Evolutionary conservation across 2,888 invertebrate genomes (phyloP).

Genomic region (Watsonalla cultraria): DNA sequence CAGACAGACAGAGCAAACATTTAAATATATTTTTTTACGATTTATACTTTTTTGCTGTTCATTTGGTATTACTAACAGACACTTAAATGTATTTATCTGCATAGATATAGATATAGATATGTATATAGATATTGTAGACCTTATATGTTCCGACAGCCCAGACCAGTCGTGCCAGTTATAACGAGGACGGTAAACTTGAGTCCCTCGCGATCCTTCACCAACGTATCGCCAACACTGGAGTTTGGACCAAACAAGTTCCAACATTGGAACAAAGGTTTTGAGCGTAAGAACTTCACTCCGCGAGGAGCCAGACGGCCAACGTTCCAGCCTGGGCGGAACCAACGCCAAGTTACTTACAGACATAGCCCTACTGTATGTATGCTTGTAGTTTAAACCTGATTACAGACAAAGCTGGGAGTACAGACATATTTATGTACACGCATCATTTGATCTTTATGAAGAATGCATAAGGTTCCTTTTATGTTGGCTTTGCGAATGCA

Average conservation of each 20-base stretch:
- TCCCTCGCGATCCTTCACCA: slow-evolving; percentile 3
- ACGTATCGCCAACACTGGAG: neutral
- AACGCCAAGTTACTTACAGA: slow-evolving; percentile 20
- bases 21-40: too few species aligned
- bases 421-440: neutral
- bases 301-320: neutral
- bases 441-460: too few species aligned
- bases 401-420: neutral
- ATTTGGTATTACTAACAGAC: too few species aligned
- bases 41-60: too few species aligned
- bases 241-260: neutral
- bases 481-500: too few species aligned
- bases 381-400: neutral
- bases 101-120: too few species aligned
- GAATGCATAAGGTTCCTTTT: too few species aligned
- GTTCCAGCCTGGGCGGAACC: slow-evolving; percentile 4
- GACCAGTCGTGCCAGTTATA: slow-evolving; percentile 22
- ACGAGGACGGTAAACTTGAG: slow-evolving; percentile 30
- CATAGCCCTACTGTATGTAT: slow-evolving; percentile 34
- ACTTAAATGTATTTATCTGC: too few species aligned
- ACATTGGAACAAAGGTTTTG: neutral
- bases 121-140: too few species aligned
- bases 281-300: neutral
- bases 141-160: slow-evolving; percentile 14
- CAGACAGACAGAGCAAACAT: too few species aligned